Base-by-base conservation (phyloP, 35 echinoderm and acorn worm species). In the Acanthaster planci region DNA sequence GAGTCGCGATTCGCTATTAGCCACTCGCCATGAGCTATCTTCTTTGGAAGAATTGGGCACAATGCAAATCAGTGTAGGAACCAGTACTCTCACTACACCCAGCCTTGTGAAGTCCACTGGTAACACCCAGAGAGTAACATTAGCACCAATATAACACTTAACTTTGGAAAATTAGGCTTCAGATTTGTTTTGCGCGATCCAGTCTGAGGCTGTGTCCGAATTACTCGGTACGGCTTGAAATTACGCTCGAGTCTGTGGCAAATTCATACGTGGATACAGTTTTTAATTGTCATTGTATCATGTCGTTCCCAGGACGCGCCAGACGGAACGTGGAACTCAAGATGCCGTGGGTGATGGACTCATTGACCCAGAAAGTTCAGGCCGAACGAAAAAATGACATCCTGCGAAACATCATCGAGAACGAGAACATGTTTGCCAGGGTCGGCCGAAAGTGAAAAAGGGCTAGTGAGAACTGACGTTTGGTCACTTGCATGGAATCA, bases 401-500 rank as follows among this genome's bases (percentile, higher is more conserved):
- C 2, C 64, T 72, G 21, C 2, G 23, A 29, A 29, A 21, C 22
- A 72, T 72, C 64, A 7, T 72, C 10, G 64, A 72, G 34, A 72
- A 72, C 64, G 64, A 72, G 64, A 72, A 30, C 34, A 72, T 1
- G 34, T 72, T 72, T 34, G 64, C 64, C 64, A 1, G 7, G 64
- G 64, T 34, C 64, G 64, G 64, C 64, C 64, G 64, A 26, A 72
- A 72, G 64, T 72, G 34, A 72, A 72, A 26, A 9, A 7, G 64
- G 2, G 30, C 23, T 0, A 2, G 10, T 30, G 2, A 26, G 29
- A 36, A 72, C 64, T 31, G 64, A 31, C 64, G 30, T 6, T 6
- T 12, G 42, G 4, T 47, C 42, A 47, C 42, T n/a, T 12, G 42
- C 42, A 47, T 47, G 42, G 42, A 47, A 4, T 47, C 12, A 47